These are phyloP conservation scores for Euphonia xanthogaster DNA, from an alignment of 2,797 vertebrate genomes.

Conservation along the genomic window DNA sequence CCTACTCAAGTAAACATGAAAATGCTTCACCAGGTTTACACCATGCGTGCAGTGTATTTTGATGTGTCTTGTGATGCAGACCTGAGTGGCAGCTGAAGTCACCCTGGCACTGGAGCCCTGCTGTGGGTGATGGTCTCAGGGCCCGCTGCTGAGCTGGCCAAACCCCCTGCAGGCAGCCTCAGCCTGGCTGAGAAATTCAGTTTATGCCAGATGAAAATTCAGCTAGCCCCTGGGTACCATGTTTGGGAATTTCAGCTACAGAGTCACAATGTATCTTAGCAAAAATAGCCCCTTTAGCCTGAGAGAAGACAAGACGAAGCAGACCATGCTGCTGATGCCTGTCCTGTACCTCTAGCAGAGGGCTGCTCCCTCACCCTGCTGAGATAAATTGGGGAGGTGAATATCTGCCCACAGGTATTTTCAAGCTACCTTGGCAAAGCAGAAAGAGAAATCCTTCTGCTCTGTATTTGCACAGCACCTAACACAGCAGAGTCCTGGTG, in stretches of 20 bases:
- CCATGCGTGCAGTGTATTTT: neutral
- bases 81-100: neutral
- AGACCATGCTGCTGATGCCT: neutral
- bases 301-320: neutral
- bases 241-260: neutral
- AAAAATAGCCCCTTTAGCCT: neutral
- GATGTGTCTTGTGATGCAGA: neutral
- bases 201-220: neutral
- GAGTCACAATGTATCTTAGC: neutral
- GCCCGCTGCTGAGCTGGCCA: neutral
- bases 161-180: neutral
- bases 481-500: neutral
- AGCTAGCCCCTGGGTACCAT: neutral
- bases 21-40: neutral
- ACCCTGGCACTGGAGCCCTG: neutral
- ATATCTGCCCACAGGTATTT: neutral
- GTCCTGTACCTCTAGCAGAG: neutral
- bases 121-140: neutral
- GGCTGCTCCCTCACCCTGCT: neutral
- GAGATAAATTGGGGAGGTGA: rapidly evolving
- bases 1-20: neutral
- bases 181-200: neutral
- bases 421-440: neutral
- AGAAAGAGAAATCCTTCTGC: neutral
- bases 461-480: neutral